Percentiles rank a stretch among this genome's conserved stretches.
These are phyloP conservation scores for Labeo rohita DNA, from an alignment of 2,113 vertebrate genomes.

Conservation along the genomic window DNA sequence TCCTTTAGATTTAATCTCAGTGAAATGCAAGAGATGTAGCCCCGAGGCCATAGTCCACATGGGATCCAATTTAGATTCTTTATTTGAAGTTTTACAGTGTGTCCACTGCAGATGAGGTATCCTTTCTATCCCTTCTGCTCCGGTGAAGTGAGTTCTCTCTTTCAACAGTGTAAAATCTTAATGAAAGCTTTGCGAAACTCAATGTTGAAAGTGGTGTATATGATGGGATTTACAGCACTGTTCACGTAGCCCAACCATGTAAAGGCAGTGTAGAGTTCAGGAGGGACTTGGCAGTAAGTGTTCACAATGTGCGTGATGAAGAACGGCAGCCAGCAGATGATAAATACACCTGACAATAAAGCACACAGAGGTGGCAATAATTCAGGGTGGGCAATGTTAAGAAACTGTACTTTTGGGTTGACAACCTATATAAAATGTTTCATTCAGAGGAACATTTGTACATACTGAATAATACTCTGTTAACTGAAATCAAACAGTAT, in stretches of 20 bases:
- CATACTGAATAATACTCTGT: not conserved
- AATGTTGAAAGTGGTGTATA: conserved; percentile 97
- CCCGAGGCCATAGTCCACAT: not conserved
- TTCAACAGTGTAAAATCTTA: conserved; percentile 96
- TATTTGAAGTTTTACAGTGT: conserved; percentile 9
- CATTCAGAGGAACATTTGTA: not conserved
- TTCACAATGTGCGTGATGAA: conserved; percentile 99
- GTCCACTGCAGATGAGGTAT: conserved; percentile 8
- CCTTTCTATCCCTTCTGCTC: conserved; percentile 14
- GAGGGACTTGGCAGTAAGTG: conserved; percentile 92
- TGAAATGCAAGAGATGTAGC: conserved; percentile 9
- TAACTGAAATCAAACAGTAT: not conserved
- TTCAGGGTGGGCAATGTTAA: not conserved
- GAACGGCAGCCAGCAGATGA: conserved; percentile 98
- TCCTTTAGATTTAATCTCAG: not conserved
- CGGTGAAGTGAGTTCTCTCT: conserved; percentile 8
- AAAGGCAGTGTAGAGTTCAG: conserved; percentile 92
- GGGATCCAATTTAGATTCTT: not conserved
- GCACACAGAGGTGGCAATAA: conserved; percentile 10
- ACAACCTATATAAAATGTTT: not conserved
- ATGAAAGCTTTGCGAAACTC: conserved; percentile 98
- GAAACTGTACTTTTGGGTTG: not conserved
- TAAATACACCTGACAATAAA: conserved; percentile 88
- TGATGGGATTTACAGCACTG: conserved; percentile 97
- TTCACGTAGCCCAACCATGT: conserved; percentile 99